Base-by-base conservation (phyloP, 2,113 vertebrate species). In the Ceyx melanurus region DNA sequence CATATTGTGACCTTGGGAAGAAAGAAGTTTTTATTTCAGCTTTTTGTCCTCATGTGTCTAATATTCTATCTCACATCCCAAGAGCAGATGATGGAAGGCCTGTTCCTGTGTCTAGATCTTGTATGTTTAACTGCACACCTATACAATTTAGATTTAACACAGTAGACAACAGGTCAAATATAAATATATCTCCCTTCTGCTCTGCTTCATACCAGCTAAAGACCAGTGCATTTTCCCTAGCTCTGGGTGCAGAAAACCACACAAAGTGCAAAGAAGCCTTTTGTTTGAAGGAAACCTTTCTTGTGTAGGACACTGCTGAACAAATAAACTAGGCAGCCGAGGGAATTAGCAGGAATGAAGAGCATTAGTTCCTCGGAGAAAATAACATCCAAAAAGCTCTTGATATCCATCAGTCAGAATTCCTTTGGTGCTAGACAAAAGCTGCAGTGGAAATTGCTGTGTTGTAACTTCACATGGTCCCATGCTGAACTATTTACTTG, bases 211-310 rank as follows among this genome's bases (percentile, higher is more conserved):
- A 93, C 92, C 92, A 94, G 86, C 88, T 92, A 83, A 96, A 90
- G 83, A 62, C 57, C 45, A 92, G 77, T 13, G 22, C 50, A 82
- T 94, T 87, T 92, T 90, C 82, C 20, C 65, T 89, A 72, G 84
- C 66, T 95, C 93, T 93, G 92, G 94, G 94, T 92, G 89, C 85
- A 89, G 92, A 92, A 95, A 97, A 94, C 89, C 93, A 91, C 88
- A 96, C 94, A 90, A 50, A 76, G 84, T 88, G 93, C 74, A 91
- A 95, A 96, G 89, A 86, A 92, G 93, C 68, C 91, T 86, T 89
- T 93, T 94, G 92, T 96, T 89, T 81, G 82, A 89, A 83, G 53
- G 61, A 83, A 94, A 92, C 90, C 86, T 94, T 95, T 89, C 78
- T 91, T 94, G 92, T 93, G 91, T 95, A 82, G 92, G 87, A 80